Base-by-base conservation (phyloP, 2,113 vertebrate genomes). In the Plestiodon gilberti region DNA sequence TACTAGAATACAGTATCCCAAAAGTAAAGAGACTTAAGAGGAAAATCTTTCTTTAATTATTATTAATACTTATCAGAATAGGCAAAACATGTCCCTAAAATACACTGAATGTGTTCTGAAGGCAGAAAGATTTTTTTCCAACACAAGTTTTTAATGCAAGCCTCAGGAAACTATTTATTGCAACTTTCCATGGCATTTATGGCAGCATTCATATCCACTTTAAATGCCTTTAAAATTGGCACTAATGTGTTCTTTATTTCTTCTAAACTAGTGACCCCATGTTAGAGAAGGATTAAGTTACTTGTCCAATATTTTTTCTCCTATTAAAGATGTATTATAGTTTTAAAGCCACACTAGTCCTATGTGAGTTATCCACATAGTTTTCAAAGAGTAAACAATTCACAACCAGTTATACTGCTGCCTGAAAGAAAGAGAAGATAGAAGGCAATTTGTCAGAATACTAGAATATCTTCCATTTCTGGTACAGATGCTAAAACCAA, bases 121-220 rank as follows among this genome's bases (percentile, higher is more conserved):
- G 74, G 33, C 86, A 87, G 17, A 57, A 74, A 91, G 84, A 90
- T n/a, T 48, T 77, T 91, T n/a, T 89, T 86, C 91, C 84, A 94
- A 91, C 17, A 90, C 52, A 55, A 57, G 9, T 22, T 89, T 86
- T 64, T 82, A 85, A 61, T 78, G 74, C 84, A 86, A 52, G 48
- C 87, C 89, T 92, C 81, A 84, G 73, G 84, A 76, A 87, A 90
- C 84, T 71, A 90, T 92, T 94, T 95, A 77, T 90, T 90, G 91
- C 71, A 84, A 89, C 6, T 94, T 95, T 90, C 93, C 89, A 89
- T 90, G 89, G 79, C 3, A 9, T 35, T 90, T 90, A 88, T 61
- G 71, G 81, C 20, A 92, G 89, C 23, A 3, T 85, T 90, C 20
- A 92, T 89, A 88, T 88, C 0, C 82, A 89, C 89, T 91, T 87